These are phyloP conservation scores for Agrotis exclamationis DNA, from an alignment of 2,888 invertebrate genomes.

Conservation along the genomic window DNA sequence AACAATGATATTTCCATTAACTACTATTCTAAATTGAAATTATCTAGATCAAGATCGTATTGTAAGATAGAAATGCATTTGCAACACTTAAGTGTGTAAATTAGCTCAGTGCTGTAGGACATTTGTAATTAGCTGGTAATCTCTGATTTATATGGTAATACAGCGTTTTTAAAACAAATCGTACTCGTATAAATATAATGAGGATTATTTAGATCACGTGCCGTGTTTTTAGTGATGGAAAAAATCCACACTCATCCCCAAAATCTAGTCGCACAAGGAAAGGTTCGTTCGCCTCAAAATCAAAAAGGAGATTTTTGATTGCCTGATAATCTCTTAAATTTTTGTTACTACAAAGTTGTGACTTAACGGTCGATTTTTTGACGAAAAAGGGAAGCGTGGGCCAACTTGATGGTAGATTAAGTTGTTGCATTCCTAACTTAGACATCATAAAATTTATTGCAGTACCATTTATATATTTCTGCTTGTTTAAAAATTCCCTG, in stretches of 20 bases:
- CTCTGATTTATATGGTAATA: neutral
- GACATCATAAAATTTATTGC: slow-evolving; percentile 47
- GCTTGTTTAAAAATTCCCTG: neutral
- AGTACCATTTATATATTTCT: slow-evolving; percentile 17
- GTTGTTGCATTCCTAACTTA: slow-evolving; percentile 35
- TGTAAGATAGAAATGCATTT: slow-evolving; percentile 61
- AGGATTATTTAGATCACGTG: too few species aligned
- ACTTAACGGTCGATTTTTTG: slow-evolving; percentile 14
- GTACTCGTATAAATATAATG: too few species aligned
- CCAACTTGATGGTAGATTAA: slow-evolving; percentile 37
- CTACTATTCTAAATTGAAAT: slow-evolving; percentile 74
- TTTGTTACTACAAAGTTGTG: too few species aligned
- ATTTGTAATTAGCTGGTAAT: slow-evolving; percentile 24
- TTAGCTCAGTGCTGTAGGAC: slow-evolving; percentile 29
- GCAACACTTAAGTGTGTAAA: slow-evolving; percentile 49
- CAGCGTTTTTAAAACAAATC: too few species aligned
- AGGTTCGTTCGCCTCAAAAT: too few species aligned
- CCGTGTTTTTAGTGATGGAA: too few species aligned
- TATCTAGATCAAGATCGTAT: slow-evolving; percentile 72
- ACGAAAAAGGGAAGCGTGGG: slow-evolving; percentile 53
- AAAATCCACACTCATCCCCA: too few species aligned
- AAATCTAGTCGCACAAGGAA: too few species aligned
- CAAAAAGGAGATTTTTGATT: slow-evolving; percentile 28
- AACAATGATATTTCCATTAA: slow-evolving; percentile 84
- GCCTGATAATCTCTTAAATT: neutral